phyloP scores from a whole-genome alignment of 2,888 invertebrate genomes.

The Neoscelio sp. region DNA sequence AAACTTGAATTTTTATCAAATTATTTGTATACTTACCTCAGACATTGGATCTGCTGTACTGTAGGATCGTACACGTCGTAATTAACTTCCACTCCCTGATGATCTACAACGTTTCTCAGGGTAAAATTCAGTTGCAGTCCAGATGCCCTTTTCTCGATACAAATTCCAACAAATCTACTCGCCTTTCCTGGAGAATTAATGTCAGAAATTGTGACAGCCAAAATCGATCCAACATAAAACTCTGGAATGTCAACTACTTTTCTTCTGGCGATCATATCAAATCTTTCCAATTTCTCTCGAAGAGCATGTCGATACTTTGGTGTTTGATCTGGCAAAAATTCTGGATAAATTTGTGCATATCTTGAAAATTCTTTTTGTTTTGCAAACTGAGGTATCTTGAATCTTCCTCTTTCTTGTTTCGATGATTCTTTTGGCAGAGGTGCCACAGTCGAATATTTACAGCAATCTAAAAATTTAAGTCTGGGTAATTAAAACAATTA shows the following conservation, averaged over 20 bases:
- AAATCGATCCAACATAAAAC: slow-evolving; percentile 97
- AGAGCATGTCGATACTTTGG: slow-evolving; percentile 90
- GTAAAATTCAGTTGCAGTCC: slow-evolving; percentile 94
- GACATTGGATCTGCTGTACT: slow-evolving; percentile 94
- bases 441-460: slow-evolving; percentile 54
- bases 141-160: slow-evolving; percentile 92
- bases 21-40: slow-evolving; percentile 83
- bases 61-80: slow-evolving; percentile 98
- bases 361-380: slow-evolving; percentile 78
- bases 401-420: slow-evolving; percentile 5
- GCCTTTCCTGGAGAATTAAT: slow-evolving; percentile 92
- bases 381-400: not conserved
- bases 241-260: slow-evolving; percentile 95
- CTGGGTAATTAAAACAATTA: too few relatives aligned
- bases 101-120: slow-evolving; percentile 96
- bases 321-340: slow-evolving; percentile 95
- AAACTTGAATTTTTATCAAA: not conserved
- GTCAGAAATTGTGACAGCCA: slow-evolving; percentile 95
- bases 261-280: slow-evolving; percentile 96
- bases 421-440: slow-evolving; percentile 8
- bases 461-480: not conserved
- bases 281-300: slow-evolving; percentile 94
- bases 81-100: slow-evolving; percentile 89
- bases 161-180: slow-evolving; percentile 96
- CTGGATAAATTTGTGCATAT: slow-evolving; percentile 91